phyloP scores from a whole-genome alignment of 2,113 vertebrate species.

The Deroptyus accipitrinus region DNA sequence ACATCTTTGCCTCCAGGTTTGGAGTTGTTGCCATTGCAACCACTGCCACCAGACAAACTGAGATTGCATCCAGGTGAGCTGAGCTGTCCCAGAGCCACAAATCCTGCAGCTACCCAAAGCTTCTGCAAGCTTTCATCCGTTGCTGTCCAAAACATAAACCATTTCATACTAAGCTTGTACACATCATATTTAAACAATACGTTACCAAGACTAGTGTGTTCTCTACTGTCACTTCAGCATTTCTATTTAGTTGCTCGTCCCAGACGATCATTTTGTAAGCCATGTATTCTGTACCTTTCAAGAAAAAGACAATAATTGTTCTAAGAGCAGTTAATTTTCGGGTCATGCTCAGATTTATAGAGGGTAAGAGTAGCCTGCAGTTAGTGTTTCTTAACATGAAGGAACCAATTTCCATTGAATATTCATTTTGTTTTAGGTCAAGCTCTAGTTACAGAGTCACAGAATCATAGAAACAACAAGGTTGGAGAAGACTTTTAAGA shows the following conservation, averaged over 20 bases:
- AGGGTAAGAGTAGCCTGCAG: not conserved
- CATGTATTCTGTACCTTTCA: not conserved
- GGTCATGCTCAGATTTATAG: not conserved
- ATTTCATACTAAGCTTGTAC: not conserved
- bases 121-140: not conserved
- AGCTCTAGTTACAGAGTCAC: not conserved
- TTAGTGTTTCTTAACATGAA: not conserved
- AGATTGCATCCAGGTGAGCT: not conserved
- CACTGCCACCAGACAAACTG: not conserved
- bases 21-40: not conserved
- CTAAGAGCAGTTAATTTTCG: not conserved
- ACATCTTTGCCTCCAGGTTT: not conserved
- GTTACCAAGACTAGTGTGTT: not conserved
- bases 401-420: not conserved
- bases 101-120: not conserved
- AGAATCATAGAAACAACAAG: not conserved
- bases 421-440: not conserved
- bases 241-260: not conserved
- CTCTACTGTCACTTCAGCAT: not conserved
- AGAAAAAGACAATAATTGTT: not conserved
- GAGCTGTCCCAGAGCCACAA: not conserved
- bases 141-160: not conserved
- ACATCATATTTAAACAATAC: not conserved
- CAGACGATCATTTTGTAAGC: not conserved
- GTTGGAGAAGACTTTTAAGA: not conserved